Evolutionary conservation across 2,113 vertebrate species (phyloP).

Genomic region (Mustelus asterias): DNA sequence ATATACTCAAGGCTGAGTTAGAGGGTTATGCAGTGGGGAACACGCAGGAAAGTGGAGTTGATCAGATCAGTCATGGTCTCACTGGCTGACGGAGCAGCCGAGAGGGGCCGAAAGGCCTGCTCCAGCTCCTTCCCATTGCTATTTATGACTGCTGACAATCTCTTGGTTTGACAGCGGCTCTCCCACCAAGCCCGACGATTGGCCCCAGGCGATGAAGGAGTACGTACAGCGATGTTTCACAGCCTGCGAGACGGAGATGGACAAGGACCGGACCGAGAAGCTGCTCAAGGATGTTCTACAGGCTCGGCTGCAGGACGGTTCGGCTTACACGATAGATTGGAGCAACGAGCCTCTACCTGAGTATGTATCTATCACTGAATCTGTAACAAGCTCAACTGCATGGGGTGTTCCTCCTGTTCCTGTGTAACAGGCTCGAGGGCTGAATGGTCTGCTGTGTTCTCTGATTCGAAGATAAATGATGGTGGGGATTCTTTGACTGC

Average conservation of each 20-base stretch:
- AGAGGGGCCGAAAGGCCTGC: no score
- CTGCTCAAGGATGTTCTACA: slow-evolving; percentile 82
- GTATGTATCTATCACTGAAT: slow-evolving; percentile 40
- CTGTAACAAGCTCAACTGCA: accelerated
- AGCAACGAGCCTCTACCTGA: slow-evolving; percentile 75
- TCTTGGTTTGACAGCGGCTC: slow-evolving; percentile 40
- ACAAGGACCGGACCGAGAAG: slow-evolving; percentile 85
- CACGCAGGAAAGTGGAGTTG: no score
- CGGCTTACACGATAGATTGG: slow-evolving; percentile 87
- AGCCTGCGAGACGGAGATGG: slow-evolving; percentile 79
- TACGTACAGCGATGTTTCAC: slow-evolving; percentile 89
- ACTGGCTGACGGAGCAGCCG: no score
- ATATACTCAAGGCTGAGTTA: no score
- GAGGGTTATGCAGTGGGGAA: no score
- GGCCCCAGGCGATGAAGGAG: slow-evolving; percentile 89
- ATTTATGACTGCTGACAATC: no score
- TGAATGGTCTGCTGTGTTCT: no score
- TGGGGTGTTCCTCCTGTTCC: neutral
- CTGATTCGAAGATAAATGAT: no score
- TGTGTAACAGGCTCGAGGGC: no score
- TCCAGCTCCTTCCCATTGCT: neutral
- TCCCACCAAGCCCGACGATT: slow-evolving; percentile 70
- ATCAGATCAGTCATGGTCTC: no score
- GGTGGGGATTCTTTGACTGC: no score
- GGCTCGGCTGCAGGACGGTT: slow-evolving; percentile 80